A percentile compares a stretch with the other conserved stretches of the same genome.
These are phyloP conservation scores for Chaenogobius annularis DNA, from an alignment of 2,113 vertebrate species.

Conservation along the genomic window DNA sequence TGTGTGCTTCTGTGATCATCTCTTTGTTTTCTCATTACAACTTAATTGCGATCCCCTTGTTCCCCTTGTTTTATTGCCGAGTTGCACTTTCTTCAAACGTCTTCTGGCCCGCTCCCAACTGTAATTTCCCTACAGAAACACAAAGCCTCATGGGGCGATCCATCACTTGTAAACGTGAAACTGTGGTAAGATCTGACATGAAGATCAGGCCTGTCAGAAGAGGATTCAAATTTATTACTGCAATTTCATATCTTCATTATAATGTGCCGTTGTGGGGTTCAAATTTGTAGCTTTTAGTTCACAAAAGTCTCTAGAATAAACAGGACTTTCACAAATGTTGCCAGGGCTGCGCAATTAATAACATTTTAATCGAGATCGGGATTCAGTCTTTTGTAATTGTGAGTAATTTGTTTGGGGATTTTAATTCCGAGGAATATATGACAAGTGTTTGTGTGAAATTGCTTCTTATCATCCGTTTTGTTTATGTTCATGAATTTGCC, in stretches of 20 bases:
- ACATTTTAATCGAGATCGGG: neutral
- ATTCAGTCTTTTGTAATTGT: too few species aligned
- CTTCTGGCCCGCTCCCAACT: slow-evolving; percentile 40
- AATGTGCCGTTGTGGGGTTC: too few species aligned
- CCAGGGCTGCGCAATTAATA: neutral
- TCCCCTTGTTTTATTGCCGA: slow-evolving; percentile 39
- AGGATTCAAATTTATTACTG: neutral
- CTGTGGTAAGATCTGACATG: slow-evolving; percentile 34
- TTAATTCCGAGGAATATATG: too few species aligned
- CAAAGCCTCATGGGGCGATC: slow-evolving; percentile 48
- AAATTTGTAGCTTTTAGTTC: neutral
- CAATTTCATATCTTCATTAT: slow-evolving; percentile 5
- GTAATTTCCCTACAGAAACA: slow-evolving; percentile 50
- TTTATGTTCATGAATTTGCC: too few species aligned
- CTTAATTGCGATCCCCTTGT: slow-evolving; percentile 24
- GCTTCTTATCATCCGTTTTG: too few species aligned
- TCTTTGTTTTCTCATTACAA: slow-evolving; percentile 2
- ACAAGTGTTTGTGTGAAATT: too few species aligned
- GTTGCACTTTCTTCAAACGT: slow-evolving; percentile 55
- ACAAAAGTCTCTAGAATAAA: neutral
- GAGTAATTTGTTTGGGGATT: too few species aligned
- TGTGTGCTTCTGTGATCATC: neutral
- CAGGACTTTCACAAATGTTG: neutral
- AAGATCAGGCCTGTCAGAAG: neutral
- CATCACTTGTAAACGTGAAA: slow-evolving; percentile 14